Base-by-base conservation (phyloP, 2,113 vertebrate species). In the Petromus typicus region DNA sequence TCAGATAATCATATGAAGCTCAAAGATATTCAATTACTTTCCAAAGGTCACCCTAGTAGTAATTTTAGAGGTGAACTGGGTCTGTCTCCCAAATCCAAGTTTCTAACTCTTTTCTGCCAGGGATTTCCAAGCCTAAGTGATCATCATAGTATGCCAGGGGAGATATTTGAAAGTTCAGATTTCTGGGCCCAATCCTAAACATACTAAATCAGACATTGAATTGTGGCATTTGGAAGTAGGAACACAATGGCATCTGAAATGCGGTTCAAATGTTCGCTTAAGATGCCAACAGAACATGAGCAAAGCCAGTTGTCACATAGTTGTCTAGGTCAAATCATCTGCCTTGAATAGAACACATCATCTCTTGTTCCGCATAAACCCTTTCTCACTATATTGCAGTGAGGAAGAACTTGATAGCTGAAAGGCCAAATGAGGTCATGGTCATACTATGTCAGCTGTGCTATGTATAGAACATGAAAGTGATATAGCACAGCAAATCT, bases 191-290 rank as follows among this genome's bases (percentile, higher is more conserved):
- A 91, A 54, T 13, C 16, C 40, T 66, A 95, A 93, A 85, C n/a
- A 88, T 17, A 86, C 51, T 86, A 45, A 95, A 89, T 94, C 64
- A 87, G 63, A 93, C 89, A 84, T 86, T 75, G 23, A 80, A 61
- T 3, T 83, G 67, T 92, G 54, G 86, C 61, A 93, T 80, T 69
- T 88, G 75, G 86, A 96, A 75, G 76, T 86, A 89, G 67, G 82
- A 91, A 96, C 75, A 95, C 71, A 95, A 86, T 20, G 94, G 90
- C 80, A 96, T 97, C 75, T 96, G 79, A 96, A 97, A 89, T 71
- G 93, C 75, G 88, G 59, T 45, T 95, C 86, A 84, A 92, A 90
- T 94, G 92, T 95, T 95, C 90, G 91, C 84, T 95, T 56, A 82
- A 86, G 75, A 96, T 80, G 95, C 66, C 96, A 96, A 80, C 76